A percentile compares a stretch with the other conserved stretches of the same genome.
phyloP scores from a whole-genome alignment of 2,797 vertebrate species.

The Delichon dasypus region DNA sequence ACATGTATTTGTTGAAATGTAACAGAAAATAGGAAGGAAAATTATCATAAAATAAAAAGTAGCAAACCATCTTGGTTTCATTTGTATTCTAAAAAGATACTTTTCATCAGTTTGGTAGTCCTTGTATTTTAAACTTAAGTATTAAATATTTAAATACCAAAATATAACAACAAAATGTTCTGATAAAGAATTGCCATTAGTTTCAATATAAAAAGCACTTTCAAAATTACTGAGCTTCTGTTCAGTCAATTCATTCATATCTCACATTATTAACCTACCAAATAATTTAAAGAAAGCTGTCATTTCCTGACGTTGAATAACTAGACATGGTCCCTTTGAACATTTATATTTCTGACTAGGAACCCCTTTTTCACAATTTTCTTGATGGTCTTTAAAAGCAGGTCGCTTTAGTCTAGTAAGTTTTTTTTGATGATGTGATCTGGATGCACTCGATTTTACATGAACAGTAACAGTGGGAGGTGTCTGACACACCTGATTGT shows the following conservation, averaged over 20 bases:
- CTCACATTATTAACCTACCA: conserved; percentile 77
- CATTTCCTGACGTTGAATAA: conserved; percentile 91
- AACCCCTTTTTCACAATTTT: conserved; percentile 50
- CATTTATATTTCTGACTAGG: conserved; percentile 61
- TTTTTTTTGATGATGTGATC: conserved; percentile 75
- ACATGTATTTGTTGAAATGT: neutral
- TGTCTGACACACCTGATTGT: conserved; percentile 75
- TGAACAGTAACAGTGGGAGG: conserved; percentile 79
- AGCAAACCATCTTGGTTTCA: neutral
- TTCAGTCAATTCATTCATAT: neutral
- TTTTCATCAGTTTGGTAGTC: neutral
- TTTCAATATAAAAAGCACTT: neutral
- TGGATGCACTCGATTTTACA: conserved; percentile 74
- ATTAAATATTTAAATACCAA: neutral
- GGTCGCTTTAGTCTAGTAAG: conserved; percentile 73
- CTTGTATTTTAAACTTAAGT: neutral
- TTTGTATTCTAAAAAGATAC: neutral
- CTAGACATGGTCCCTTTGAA: conserved; percentile 71
- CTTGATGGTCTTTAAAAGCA: conserved; percentile 70
- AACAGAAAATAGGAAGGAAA: neutral
- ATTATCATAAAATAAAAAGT: neutral
- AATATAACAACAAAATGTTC: neutral
- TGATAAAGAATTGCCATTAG: neutral
- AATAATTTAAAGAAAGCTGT: conserved; percentile 89
- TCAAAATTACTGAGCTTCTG: neutral